Evolutionary conservation across 2,888 invertebrate genomes (phyloP), one percentile per base, ranked within the genome.

Genomic region (Agrotis segetum): DNA sequence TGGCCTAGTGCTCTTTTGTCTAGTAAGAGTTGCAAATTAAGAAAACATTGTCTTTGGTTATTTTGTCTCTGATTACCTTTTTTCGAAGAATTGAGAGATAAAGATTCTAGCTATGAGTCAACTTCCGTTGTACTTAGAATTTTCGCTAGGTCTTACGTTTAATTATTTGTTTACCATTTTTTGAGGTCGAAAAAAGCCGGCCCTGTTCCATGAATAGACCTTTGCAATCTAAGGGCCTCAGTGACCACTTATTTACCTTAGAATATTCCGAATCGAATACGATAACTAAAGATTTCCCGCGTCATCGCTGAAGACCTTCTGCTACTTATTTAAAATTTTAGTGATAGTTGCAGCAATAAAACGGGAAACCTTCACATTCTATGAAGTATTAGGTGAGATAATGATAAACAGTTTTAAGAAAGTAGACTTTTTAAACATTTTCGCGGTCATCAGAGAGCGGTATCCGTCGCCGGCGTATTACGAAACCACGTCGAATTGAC

Each of bases 401-500:
- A 50, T 58, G 7, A 50, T 44, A 71, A 67, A 29, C 59, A 61
- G 52, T 55, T 34, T 61, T 70, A 62, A 50, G 67, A 79, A 79
- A 67, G 80, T 67, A 63, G 52, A 40, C 24, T 81, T 71, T 78
- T 62, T 79, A 59, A 69, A 75, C 58, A 73, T 16, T 62, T 29
- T 72, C 63, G 70, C 61, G 71, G 64, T 69, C 79, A 71, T 67
- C 72, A 66, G 72, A 68, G 67, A 71, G 53, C 81, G 79, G 77
- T 81, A 79, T 79, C 75, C 79, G 85, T 82, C 78, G 81, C 70
- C 62, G 14, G 64, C 40, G 34, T 50, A 68, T 90, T 89, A 85
- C 90, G 85, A 88, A 85, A 90, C 83, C 63, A 63, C 74, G 77
- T 68, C 58, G 68, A 61, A 71, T 86, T 89, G 89, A 88, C 88